Percentiles rank a stretch among this genome's conserved stretches.
phyloP scores from a whole-genome alignment of 92 coral and sea anemone genomes.

The Porites rus region DNA sequence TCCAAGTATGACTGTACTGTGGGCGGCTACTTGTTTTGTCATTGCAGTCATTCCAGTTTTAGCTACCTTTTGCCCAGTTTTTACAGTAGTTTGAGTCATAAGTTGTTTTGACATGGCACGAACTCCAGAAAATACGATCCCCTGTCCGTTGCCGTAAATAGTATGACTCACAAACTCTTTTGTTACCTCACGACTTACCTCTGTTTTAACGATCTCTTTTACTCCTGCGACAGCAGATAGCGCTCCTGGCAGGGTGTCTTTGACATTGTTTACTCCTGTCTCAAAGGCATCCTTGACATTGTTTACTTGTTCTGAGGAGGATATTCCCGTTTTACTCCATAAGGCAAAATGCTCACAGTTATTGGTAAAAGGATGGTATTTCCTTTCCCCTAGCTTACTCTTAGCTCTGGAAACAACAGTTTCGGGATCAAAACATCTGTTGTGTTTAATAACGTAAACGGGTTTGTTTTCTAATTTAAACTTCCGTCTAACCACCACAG shows the following conservation, averaged over 20 bases:
- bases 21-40: background rate
- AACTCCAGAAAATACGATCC: too few relatives aligned
- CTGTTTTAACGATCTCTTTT: background rate
- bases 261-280: background rate
- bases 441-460: conserved; percentile 6
- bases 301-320: background rate
- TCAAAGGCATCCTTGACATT: background rate
- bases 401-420: conserved; percentile 4
- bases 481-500: background rate
- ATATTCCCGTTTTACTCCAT: conserved; percentile 54
- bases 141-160: background rate
- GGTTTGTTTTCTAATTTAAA: too few relatives aligned
- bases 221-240: too few relatives aligned
- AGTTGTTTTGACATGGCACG: background rate
- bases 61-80: background rate
- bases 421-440: background rate
- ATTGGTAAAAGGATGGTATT: conserved; percentile 17
- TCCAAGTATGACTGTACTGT: background rate
- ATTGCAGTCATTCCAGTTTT: too few relatives aligned
- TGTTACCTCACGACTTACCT: background rate
- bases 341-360: conserved; percentile 61
- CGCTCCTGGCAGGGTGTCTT: background rate
- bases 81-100: background rate
- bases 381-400: conserved; percentile 24
- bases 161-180: background rate